Base-by-base conservation (phyloP, 92 coral and sea anemone species). In the Galaxea fascicularis region DNA sequence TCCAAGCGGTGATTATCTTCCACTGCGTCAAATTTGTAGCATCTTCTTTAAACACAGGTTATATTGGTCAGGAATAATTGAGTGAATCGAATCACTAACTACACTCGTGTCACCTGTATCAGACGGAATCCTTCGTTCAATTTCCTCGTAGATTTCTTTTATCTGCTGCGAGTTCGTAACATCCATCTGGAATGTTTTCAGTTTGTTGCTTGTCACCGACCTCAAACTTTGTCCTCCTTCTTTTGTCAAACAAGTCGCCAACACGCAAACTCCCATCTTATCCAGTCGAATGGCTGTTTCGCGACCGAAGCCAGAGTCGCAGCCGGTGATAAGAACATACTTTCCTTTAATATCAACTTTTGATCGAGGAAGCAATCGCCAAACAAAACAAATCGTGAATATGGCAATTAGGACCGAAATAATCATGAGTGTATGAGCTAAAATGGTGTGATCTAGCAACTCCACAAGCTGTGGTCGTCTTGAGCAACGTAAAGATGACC, bases 291-390 rank as follows among this genome's bases (percentile, higher is more conserved):
- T 88, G 39, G 98, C 98, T 29, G 85, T 64, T 24, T 57, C 52
- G 14, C 73, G 83, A 21, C 95, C 98, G 80, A 94, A 94, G 39
- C 98, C 98, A 18, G 89, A 39, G 47, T 93, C 96, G 75, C 95
- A 92, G 28, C 95, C 98, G 14, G 98, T 94, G 54, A 94, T 90
- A 0, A 94, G 83, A 60, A 94, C 92, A 73, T 85, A 90, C 52
- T 67, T 88, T 30, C 84, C 84, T 17, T 52, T 65, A 16, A 79
- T 49, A 29, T 79, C 75, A 66, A 66, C 28, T 52, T 75, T 83
- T 35, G 41, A 35, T 35, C 41, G 41, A 2, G 41, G 41, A 2
- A 35, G 2, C 41, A 35, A 35, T 35, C 41, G 41, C 41, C 41
- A 35, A 35, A 35, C 41, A 6, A 35, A 35, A 6, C 41, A 35